Conservation (phyloP, 1,140 invertebrate genomes). For the Cotesia vestalis region DNA sequence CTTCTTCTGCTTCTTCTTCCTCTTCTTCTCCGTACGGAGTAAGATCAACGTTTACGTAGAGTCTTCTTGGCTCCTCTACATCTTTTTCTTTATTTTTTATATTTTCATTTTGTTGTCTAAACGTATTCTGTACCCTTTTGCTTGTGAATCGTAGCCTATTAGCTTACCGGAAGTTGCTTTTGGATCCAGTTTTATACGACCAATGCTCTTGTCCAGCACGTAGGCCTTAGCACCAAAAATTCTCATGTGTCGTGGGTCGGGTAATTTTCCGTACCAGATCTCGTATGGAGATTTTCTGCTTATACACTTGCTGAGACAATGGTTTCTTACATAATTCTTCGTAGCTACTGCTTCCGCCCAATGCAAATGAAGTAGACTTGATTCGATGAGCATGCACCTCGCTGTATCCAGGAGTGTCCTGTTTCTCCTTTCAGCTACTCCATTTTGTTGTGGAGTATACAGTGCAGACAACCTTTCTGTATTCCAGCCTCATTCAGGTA, state of each 20-base stretch:
- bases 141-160: too few relatives aligned
- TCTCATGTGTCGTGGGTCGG: too few relatives aligned
- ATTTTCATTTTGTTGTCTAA: background rate
- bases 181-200: too few relatives aligned
- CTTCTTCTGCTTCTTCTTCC: background rate
- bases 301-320: background rate
- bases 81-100: background rate
- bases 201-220: too few relatives aligned
- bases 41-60: background rate
- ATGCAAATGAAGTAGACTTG: background rate
- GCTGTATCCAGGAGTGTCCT: constrained; percentile 37
- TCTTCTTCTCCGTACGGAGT: background rate
- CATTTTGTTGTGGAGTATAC: constrained; percentile 53
- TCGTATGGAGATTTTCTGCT: constrained; percentile 4
- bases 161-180: too few relatives aligned
- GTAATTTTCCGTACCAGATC: too few relatives aligned
- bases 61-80: background rate
- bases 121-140: too few relatives aligned
- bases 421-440: constrained; percentile 48
- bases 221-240: too few relatives aligned
- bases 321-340: background rate
- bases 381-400: constrained; percentile 28
- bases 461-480: constrained; percentile 43
- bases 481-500: constrained; percentile 36
- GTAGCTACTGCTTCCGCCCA: constrained; percentile 10